Percentiles rank a stretch among this genome's conserved stretches.
Evolutionary conservation across 2,797 vertebrate species (phyloP).

Genomic region (Hoplostethus mediterraneus): DNA sequence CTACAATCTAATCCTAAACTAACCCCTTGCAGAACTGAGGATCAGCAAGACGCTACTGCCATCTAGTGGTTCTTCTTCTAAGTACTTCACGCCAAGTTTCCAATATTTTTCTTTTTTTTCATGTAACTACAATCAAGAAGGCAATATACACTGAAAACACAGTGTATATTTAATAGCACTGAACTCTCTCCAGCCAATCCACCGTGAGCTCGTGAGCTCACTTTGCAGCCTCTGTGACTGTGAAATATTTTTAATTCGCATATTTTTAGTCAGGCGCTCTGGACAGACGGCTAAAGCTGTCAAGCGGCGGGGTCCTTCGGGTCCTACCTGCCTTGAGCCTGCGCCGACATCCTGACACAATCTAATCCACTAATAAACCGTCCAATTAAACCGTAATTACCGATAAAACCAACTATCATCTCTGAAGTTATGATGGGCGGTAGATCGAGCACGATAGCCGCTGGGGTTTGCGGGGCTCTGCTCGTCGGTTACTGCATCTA

Average conservation of each 20-base stretch:
- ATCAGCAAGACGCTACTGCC: too few species aligned
- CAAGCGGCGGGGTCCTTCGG: constrained; percentile 43
- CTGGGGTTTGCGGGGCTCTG: constrained; percentile 92
- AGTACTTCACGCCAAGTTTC: too few species aligned
- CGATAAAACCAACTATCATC: background rate
- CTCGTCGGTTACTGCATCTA: constrained; percentile 95
- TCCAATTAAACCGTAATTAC: background rate
- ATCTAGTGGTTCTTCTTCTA: too few species aligned
- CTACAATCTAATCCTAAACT: too few species aligned
- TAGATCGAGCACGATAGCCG: constrained; percentile 90
- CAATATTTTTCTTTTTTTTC: too few species aligned
- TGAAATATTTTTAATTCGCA: background rate
- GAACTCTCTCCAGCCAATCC: too few species aligned
- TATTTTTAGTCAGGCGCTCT: constrained; percentile 50
- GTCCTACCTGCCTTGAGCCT: constrained; percentile 59
- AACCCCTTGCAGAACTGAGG: too few species aligned
- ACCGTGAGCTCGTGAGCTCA: background rate
- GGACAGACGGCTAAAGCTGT: background rate
- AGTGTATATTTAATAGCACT: too few species aligned
- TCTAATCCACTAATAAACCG: background rate
- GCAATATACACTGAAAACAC: too few species aligned
- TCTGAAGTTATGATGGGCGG: constrained; percentile 86
- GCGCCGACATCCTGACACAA: background rate
- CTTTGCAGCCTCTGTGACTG: background rate
- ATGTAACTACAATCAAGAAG: too few species aligned